Percentiles rank a stretch among this genome's conserved stretches.
phyloP scores from a whole-genome alignment of 2,797 vertebrate species.

The Scolopax bukidnonensis region DNA sequence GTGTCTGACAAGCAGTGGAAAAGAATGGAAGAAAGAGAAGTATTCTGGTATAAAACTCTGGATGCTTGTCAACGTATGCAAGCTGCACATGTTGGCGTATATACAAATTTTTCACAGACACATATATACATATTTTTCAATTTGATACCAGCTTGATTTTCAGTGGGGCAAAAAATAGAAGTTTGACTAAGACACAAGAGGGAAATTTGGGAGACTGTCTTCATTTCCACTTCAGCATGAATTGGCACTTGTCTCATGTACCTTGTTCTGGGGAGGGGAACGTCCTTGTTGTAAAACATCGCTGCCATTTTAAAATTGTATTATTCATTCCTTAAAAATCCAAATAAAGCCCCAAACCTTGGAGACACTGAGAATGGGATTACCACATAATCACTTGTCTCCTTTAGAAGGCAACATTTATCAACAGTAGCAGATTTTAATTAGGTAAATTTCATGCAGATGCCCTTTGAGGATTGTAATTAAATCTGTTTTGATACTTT shows the following conservation, averaged over 20 bases:
- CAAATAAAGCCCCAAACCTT: neutral
- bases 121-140: neutral
- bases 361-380: neutral
- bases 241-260: neutral
- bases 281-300: neutral
- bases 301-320: neutral
- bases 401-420: neutral
- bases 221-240: neutral
- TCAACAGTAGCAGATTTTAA: neutral
- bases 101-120: neutral
- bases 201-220: neutral
- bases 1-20: neutral
- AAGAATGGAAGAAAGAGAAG: neutral
- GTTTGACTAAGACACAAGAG: accelerated
- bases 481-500: neutral
- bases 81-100: neutral
- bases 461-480: neutral
- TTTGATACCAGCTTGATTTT: neutral
- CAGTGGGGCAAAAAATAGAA: neutral
- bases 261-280: neutral
- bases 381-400: neutral
- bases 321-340: neutral
- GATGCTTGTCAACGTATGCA: neutral
- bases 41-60: neutral
- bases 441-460: neutral